Evolutionary conservation across 53 echinoderm and acorn worm species (phyloP), one percentile per base, ranked within the genome.

Genomic region (Hippasteria phrygiana): DNA sequence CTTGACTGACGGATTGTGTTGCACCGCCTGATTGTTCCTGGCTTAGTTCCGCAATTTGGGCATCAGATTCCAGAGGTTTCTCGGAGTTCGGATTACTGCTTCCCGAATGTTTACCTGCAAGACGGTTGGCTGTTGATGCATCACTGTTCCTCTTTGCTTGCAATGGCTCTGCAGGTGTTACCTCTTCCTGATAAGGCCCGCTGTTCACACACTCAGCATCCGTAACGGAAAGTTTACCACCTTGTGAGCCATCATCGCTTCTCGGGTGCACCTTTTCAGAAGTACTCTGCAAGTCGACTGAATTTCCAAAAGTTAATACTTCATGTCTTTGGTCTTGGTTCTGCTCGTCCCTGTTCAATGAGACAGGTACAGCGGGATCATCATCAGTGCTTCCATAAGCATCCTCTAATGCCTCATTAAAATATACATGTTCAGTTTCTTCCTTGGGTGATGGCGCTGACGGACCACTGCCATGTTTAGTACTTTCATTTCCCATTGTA

Each of bases 401-500:
- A 1, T 35, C 34, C 0, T 66, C 36, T 1, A 2, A 35, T n/a
- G 34, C 67, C 35, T 35, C 67, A 1, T 66, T 38, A 14, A 1
- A n/a, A n/a, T n/a, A n/a, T n/a, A 2, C 34, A 39, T 13, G 55
- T 78, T 37, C 2, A 34, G 36, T 50, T 78, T 78, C 59, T 38
- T 56, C 78, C 28, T 9, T 11, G 36, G 39, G 4, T 55, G 59
- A 12, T 38, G 26, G 22, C 38, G 38, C 24, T n/a, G 78, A 78
- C n/a, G 22, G 56, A 24, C n/a, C 62, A 59, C 26, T 20, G 13
- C 59, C 78, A 78, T 78, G 20, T 38, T 38, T 24, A 16, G 22
- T 5, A 31, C 65, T 81, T 62, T 81, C 81, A 4, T 81, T 81
- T 81, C 81, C 81, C 81, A 80, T 80, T 10, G 39, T 81, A 9